Conservation (phyloP, 2,113 vertebrate genomes). For the Thalassarche chlororhynchos region DNA sequence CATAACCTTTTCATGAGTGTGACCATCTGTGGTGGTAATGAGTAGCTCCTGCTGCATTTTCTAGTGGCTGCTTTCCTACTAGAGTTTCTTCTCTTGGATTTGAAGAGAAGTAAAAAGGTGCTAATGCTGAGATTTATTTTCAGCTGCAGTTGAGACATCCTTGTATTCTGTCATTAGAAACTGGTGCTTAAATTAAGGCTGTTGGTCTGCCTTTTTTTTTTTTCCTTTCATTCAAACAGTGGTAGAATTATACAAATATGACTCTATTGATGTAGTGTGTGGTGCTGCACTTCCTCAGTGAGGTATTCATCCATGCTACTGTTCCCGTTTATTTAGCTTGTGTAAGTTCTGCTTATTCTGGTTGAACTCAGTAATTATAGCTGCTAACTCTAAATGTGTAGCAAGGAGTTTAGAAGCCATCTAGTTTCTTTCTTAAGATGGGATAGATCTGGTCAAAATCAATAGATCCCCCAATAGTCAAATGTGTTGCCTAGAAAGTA, state of each 20-base stretch:
- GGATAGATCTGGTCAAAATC: background rate
- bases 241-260: background rate
- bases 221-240: background rate
- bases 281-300: background rate
- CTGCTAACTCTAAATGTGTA: background rate
- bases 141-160: background rate
- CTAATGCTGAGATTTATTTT: background rate
- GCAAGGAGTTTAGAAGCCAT: background rate
- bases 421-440: background rate
- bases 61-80: background rate
- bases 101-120: background rate
- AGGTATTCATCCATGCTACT: background rate
- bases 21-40: background rate
- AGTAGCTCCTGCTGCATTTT: background rate
- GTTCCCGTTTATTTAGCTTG: background rate
- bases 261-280: background rate
- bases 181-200: background rate
- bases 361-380: background rate
- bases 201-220: background rate
- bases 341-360: background rate
- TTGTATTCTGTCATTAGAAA: background rate
- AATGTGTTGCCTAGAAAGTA: background rate
- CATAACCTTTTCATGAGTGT: background rate
- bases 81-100: background rate
- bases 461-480: background rate